Percentiles rank a stretch among this genome's conserved stretches.
Conservation (phyloP, 2,797 vertebrate genomes). For the Poeciliopsis turneri region DNA sequence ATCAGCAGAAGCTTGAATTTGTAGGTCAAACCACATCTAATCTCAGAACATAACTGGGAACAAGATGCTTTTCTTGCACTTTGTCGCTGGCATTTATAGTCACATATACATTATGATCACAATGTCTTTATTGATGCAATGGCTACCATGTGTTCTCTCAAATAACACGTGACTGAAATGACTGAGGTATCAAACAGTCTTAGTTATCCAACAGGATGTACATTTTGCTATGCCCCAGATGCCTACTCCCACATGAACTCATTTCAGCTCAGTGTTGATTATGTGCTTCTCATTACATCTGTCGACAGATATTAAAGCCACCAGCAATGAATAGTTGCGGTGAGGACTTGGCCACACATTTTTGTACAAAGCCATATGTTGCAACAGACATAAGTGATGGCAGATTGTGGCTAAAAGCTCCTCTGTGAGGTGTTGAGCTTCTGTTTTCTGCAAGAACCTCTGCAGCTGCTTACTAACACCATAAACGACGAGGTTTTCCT, state of each 20-base stretch:
- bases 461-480: not conserved
- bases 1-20: not conserved
- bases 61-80: not conserved
- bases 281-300: conserved; percentile 17
- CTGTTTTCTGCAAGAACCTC: not conserved
- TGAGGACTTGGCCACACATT: conserved; percentile 32
- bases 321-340: conserved; percentile 27
- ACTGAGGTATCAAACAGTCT: conserved; percentile 1
- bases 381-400: not conserved
- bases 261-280: conserved; percentile 12
- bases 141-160: conserved; percentile 3
- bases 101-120: not conserved
- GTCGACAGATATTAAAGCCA: conserved; percentile 18
- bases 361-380: conserved; percentile 24
- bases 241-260: conserved; percentile 1
- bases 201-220: conserved; percentile 15
- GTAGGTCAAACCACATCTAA: not conserved
- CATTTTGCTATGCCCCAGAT: conserved; percentile 13
- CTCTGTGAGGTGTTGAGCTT: not conserved
- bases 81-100: not conserved
- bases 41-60: not conserved
- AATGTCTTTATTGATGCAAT: not conserved
- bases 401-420: conserved; percentile 17
- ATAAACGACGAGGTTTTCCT: not conserved
- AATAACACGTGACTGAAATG: conserved; percentile 6